Base-by-base conservation (phyloP, 2,888 invertebrate species). In the Caenorhabditis sinica region DNA sequence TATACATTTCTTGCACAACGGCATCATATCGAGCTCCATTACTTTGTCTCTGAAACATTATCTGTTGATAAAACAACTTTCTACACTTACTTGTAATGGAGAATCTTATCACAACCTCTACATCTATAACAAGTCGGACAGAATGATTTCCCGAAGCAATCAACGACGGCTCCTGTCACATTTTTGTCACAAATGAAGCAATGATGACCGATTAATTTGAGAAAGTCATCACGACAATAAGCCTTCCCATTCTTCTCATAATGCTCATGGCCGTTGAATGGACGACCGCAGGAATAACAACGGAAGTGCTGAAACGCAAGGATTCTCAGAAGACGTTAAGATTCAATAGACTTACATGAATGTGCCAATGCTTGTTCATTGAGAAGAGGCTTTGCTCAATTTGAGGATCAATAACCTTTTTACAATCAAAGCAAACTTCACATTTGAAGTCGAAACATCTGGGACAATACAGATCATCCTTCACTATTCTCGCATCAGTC, bases 221-320 rank as follows among this genome's bases (percentile, higher is more conserved):
- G 96, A 94, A 97, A 98, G 93, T 97, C 97, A 86, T 96, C 95
- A 90, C 96, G 95, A 94, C 98, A 98, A 93, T 85, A 89, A 2
- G 87, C 85, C 17, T 82, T 82, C 13, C 83, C 86, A 30, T 83
- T 73, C 58, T 82, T 93, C 89, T 98, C 98, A 94, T 97, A 97
- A 95, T 97, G 97, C 45, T 97, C 97, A 86, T 97, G 97, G 91
- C 97, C 97, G 53, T 82, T 51, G 93, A 98, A 97, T 93, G 96
- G 96, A 93, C 96, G 96, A 51, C 97, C 97, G 93, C 98, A 98
- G 93, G 97, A 96, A 86, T 96, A 96, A 94, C 98, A 98, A 95
- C 97, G 97, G 95, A 98, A 98, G 94, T 97, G 97, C 94, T 98
- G 63, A 71, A 87, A 81, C n/a, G n/a, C n/a, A n/a, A n/a, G 5